phyloP scores from a whole-genome alignment of 2,113 vertebrate species.

The Pteronura brasiliensis region DNA sequence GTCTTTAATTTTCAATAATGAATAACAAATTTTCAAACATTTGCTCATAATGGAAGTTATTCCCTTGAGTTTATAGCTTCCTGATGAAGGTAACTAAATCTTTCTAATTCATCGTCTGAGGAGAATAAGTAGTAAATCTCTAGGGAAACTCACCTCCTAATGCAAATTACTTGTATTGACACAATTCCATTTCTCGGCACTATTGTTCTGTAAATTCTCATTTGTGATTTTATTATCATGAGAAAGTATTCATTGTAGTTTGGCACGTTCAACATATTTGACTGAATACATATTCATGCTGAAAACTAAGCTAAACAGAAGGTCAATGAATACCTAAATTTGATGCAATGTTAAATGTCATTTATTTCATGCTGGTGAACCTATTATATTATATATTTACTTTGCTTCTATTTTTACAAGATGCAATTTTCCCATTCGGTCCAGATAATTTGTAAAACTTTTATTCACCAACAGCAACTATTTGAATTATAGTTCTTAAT shows the following conservation, averaged over 20 bases:
- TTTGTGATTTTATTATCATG: slow-evolving; percentile 31
- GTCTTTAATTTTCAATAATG: slow-evolving; percentile 48
- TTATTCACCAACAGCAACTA: not conserved
- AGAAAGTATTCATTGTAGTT: not conserved
- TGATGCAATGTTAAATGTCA: not conserved
- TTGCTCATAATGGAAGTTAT: slow-evolving; percentile 21
- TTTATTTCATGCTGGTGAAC: not conserved
- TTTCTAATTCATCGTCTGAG: not conserved
- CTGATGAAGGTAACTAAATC: not conserved
- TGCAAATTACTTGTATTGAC: not conserved
- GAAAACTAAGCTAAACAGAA: not conserved
- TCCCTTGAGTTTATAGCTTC: not conserved
- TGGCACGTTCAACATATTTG: not conserved
- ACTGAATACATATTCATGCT: not conserved
- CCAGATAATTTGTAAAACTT: not conserved
- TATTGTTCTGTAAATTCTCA: slow-evolving; percentile 16
- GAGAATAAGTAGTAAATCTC: not conserved
- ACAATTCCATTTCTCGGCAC: not conserved
- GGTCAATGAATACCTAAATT: not conserved
- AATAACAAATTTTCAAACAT: slow-evolving; percentile 31
- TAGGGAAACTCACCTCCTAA: not conserved
- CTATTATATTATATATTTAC: not conserved
- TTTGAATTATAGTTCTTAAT: not conserved
- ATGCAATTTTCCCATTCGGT: not conserved
- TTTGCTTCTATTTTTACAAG: not conserved